These are phyloP conservation scores for Microtus ochrogaster DNA, from an alignment of 2,113 vertebrate genomes.

Conservation along the genomic window DNA sequence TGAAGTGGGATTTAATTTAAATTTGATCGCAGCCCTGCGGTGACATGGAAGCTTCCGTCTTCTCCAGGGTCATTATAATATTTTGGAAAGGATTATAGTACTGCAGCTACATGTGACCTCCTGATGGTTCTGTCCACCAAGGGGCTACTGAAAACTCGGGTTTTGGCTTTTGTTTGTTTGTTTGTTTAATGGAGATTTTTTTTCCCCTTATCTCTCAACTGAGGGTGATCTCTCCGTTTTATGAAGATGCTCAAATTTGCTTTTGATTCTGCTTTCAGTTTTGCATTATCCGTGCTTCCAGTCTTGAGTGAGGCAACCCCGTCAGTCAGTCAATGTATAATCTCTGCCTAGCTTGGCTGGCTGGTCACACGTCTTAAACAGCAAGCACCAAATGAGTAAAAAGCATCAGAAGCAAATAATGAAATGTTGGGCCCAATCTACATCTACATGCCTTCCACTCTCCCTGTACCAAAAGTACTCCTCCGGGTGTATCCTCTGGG, in stretches of 20 bases:
- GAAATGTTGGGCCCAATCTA: neutral
- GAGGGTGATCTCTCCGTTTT: neutral
- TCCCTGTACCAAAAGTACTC: neutral
- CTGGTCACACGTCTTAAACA: neutral
- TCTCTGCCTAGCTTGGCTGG: neutral
- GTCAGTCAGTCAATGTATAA: neutral
- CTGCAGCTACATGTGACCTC: neutral
- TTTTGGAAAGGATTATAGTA: slow-evolving; percentile 45
- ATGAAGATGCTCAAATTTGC: neutral
- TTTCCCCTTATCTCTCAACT: neutral
- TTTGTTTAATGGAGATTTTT: neutral
- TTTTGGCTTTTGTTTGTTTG: neutral
- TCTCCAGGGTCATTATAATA: neutral
- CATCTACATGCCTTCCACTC: neutral
- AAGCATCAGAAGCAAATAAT: neutral
- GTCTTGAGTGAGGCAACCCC: neutral
- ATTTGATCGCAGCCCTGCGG: slow-evolving; percentile 45
- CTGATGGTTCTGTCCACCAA: neutral
- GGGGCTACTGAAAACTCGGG: neutral
- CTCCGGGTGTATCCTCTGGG: neutral
- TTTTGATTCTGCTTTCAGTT: neutral
- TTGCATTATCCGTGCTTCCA: neutral
- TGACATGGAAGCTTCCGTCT: slow-evolving; percentile 10
- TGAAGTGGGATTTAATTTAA: slow-evolving; percentile 56
- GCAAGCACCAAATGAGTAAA: neutral